These are phyloP conservation scores for Odontamblyopus lacepedii DNA, from an alignment of 2,797 vertebrate species.

Conservation along the genomic window DNA sequence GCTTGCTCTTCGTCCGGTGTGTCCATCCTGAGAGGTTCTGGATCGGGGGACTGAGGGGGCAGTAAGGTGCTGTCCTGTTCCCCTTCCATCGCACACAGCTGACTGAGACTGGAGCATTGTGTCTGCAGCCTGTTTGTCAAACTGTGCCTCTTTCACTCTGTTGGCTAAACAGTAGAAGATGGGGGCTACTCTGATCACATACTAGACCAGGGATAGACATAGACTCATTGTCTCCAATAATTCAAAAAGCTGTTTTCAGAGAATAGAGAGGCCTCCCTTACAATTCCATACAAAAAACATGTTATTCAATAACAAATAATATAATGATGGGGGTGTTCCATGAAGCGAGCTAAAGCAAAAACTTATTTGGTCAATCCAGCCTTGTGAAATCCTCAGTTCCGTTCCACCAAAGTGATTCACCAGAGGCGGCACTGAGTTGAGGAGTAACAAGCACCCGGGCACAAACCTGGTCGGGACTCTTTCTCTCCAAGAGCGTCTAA, in stretches of 20 bases:
- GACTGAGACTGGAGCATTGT: conserved; percentile 11
- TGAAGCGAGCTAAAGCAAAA: too few species aligned
- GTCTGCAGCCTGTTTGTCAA: conserved; percentile 28
- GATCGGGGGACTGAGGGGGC: conserved; percentile 15
- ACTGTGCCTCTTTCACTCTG: conserved; percentile 30
- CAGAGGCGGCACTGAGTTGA: too few species aligned
- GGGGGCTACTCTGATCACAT: conserved; percentile 35
- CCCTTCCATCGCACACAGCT: conserved; percentile 35
- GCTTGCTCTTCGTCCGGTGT: conserved; percentile 3
- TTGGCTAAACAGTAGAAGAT: conserved; percentile 61
- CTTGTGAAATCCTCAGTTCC: too few species aligned
- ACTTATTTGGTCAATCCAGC: too few species aligned
- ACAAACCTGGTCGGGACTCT: too few species aligned
- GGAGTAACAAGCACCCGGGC: too few species aligned
- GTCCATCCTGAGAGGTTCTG: conserved; percentile 13
- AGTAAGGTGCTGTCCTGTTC: conserved; percentile 26
- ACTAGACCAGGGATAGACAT: neutral
- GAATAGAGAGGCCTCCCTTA: neutral
- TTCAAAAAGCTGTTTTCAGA: too few species aligned
- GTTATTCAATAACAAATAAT: too few species aligned
- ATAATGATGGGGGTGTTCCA: too few species aligned
- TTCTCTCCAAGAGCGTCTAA: too few species aligned
- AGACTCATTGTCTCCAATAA: neutral
- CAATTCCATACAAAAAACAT: neutral
- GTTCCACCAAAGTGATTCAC: too few species aligned